Evolutionary conservation across 2,797 vertebrate species (phyloP), one percentile per base, ranked within the genome.

Genomic region (Glossophaga mutica): DNA sequence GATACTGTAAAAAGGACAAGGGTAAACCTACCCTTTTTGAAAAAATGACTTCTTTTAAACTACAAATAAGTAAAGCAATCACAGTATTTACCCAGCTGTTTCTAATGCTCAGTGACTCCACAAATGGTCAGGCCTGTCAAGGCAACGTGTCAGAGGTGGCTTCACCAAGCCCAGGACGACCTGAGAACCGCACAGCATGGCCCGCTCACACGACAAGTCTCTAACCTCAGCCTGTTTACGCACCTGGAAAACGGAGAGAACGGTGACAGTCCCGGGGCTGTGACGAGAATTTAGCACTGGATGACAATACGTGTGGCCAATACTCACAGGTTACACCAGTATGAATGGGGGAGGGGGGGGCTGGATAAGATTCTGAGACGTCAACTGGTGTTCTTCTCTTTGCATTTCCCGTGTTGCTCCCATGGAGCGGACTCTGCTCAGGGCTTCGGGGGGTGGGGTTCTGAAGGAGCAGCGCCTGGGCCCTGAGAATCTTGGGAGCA

Each of bases 11-110:
- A 78, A 77, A 70, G 67, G 68, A 85, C 52, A 77, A 32, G 37
- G 32, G 59, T 52, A 95, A 71, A 85, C 11, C 22, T 50, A 12
- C 32, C 18, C 37, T 71, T 92, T n/a, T 55, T 59, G 32, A 46
- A 65, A 55, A 71, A 70, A 9, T 22, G n/a, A 81, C 70, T n/a
- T 42, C 12, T 42, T 92, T 29, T 62, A 94, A 89, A 76, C 44
- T 7, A 6, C 5, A 32, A 78, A 71, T n/a, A 71, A 34, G 48
- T 70, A 70, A 76, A 82, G 55, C 3, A 46, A 85, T 82, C 6
- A 67, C 9, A 46, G 1, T 29, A 74, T 83, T 81, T 68, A 44
- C 76, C 5, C 2, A 26, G 32, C 89, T 10, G n/a, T 37, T 84
- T 55, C 57, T 22, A 50, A 57, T 1, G 9, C 6, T 32, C 21